phyloP scores from a whole-genome alignment of 2,113 vertebrate species.

The Plotosus lineatus region DNA sequence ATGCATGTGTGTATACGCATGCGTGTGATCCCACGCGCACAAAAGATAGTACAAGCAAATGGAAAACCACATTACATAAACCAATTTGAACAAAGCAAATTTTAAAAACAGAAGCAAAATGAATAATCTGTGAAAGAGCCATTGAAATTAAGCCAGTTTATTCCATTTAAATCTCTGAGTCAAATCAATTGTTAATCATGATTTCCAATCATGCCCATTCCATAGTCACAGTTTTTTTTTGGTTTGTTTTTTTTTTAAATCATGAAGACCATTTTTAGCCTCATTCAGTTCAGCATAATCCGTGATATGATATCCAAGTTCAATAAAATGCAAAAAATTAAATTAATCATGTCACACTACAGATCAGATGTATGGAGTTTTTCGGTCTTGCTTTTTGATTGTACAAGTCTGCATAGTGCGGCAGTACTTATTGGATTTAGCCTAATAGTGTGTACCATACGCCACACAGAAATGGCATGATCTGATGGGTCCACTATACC shows the following conservation, averaged over 20 bases:
- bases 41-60: neutral
- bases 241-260: no score
- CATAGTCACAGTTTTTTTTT: no score
- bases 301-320: neutral
- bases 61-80: neutral
- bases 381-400: neutral
- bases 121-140: neutral
- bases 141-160: neutral
- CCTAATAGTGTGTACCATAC: no score
- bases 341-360: neutral
- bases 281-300: neutral
- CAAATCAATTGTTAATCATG: neutral
- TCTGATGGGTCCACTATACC: no score
- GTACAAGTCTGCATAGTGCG: no score
- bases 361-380: neutral
- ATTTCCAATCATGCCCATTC: neutral
- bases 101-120: slow-evolving; percentile 19
- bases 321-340: neutral
- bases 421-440: neutral
- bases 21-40: no score
- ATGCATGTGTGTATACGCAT: neutral
- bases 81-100: neutral
- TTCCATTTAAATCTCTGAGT: neutral
- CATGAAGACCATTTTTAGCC: neutral
- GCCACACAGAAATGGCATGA: no score